phyloP scores from a whole-genome alignment of 2,113 vertebrate species.

The Helogale parvula region DNA sequence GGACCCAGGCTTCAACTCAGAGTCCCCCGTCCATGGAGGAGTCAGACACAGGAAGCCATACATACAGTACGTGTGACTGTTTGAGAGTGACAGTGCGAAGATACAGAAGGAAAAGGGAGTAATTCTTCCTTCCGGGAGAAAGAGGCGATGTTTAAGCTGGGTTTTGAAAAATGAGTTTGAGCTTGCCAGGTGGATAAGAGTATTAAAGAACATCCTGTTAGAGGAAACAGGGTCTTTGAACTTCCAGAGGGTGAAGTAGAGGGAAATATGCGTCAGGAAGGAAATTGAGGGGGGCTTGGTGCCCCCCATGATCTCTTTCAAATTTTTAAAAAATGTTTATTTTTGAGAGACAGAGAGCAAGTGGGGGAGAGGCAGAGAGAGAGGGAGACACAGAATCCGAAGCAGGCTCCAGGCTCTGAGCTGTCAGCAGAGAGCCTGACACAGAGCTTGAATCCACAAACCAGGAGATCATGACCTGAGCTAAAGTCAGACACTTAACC shows the following conservation, averaged over 20 bases:
- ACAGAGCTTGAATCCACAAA: too few relatives aligned
- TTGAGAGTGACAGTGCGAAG: accelerated
- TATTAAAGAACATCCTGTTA: neutral
- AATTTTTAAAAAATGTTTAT: too few relatives aligned
- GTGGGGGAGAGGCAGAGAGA: too few relatives aligned
- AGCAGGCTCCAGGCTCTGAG: too few relatives aligned
- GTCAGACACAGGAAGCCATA: neutral
- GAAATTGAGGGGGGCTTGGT: neutral
- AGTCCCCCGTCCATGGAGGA: neutral
- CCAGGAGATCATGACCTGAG: too few relatives aligned
- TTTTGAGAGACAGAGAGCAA: too few relatives aligned
- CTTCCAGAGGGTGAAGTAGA: neutral
- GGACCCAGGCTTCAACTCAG: neutral
- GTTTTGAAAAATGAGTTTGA: neutral
- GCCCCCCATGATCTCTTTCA: neutral
- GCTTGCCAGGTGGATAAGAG: neutral
- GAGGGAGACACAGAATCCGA: too few relatives aligned
- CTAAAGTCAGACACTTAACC: too few relatives aligned
- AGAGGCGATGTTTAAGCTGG: too few relatives aligned
- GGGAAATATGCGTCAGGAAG: neutral
- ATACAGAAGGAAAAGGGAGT: accelerated
- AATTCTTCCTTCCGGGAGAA: neutral
- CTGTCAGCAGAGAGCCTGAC: too few relatives aligned
- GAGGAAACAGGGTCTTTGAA: neutral
- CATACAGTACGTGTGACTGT: accelerated